A percentile compares a stretch with the other conserved stretches of the same genome.
Evolutionary conservation across 2,797 vertebrate species (phyloP).

Genomic region (Capromys pilorides): DNA sequence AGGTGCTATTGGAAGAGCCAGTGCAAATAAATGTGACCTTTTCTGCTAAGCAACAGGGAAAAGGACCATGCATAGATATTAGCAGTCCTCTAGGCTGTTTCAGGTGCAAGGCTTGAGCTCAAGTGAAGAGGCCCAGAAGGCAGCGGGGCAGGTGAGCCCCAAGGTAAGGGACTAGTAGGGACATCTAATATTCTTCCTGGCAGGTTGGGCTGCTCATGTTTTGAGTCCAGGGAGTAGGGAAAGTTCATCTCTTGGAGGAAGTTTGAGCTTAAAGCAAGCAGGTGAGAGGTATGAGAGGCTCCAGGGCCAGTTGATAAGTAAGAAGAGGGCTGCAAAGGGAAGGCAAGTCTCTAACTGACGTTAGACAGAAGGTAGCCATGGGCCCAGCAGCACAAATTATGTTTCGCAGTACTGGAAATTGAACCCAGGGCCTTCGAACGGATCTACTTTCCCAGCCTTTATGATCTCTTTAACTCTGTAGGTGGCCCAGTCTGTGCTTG

Average conservation of each 20-base stretch:
- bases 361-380: neutral
- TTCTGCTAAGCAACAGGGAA: neutral
- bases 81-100: neutral
- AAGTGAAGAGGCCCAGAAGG: neutral
- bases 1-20: neutral
- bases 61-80: neutral
- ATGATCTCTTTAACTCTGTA: neutral
- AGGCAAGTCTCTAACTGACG: neutral
- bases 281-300: neutral
- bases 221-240: neutral
- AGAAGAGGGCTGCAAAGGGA: neutral
- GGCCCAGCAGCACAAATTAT: neutral
- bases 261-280: neutral
- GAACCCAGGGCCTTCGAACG: neutral
- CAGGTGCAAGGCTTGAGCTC: neutral
- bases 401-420: neutral
- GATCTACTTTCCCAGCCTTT: neutral
- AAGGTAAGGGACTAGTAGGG: neutral
- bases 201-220: neutral
- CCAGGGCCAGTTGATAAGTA: neutral
- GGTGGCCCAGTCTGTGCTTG: neutral
- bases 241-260: neutral
- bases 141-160: neutral
- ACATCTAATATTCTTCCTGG: neutral
- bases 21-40: neutral